These are phyloP conservation scores for Chaenogobius annularis DNA, from an alignment of 2,113 vertebrate species.

Conservation along the genomic window DNA sequence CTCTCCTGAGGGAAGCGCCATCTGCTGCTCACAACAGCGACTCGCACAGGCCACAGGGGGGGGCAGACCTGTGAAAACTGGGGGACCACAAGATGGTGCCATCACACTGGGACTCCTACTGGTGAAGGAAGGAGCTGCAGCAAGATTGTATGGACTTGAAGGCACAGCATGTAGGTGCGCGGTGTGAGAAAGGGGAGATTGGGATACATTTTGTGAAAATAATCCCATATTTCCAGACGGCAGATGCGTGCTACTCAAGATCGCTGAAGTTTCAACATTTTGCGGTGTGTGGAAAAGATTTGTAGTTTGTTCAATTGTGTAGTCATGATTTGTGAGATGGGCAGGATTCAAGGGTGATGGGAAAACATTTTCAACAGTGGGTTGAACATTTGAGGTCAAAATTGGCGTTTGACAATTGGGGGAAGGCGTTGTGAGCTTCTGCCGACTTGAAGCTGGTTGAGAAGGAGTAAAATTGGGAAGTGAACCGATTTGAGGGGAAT, in stretches of 20 bases:
- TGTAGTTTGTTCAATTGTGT: background rate
- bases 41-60: conserved; percentile 31
- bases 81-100: conserved; percentile 52
- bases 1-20: conserved; percentile 79
- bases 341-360: conserved; percentile 39
- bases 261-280: background rate
- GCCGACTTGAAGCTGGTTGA: background rate
- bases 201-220: background rate
- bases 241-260: background rate
- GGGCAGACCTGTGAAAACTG: conserved; percentile 13
- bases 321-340: background rate
- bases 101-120: conserved; percentile 39
- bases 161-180: background rate
- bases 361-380: conserved; percentile 5
- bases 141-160: background rate
- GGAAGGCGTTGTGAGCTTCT: conserved; percentile 45
- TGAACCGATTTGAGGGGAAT: background rate
- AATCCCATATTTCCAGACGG: background rate
- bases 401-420: conserved; percentile 39
- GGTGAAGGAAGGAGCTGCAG: background rate
- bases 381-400: background rate
- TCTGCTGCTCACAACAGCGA: conserved; percentile 67
- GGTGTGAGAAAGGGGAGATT: background rate
- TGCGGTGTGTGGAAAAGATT: conserved; percentile 1
- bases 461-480: background rate